phyloP scores from a whole-genome alignment of 2,113 vertebrate genomes.

The Prochilodus magdalenae region DNA sequence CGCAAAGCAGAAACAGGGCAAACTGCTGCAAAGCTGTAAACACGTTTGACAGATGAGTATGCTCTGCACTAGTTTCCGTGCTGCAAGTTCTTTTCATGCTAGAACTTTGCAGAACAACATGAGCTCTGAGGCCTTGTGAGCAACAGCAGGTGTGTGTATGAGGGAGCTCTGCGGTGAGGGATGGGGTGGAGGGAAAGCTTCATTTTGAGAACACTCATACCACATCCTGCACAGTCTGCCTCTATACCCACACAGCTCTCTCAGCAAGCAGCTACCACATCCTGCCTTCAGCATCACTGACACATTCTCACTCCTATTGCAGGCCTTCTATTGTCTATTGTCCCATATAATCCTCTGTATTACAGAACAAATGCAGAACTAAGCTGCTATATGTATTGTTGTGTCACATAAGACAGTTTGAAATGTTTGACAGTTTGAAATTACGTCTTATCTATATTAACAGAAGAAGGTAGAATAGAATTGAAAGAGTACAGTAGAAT shows the following conservation, averaged over 20 bases:
- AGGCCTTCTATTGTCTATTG: neutral
- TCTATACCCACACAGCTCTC: neutral
- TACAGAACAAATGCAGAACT: neutral
- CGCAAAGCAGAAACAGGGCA: conserved; percentile 15
- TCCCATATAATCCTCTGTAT: neutral
- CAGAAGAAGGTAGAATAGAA: too few relatives aligned
- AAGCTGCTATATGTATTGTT: neutral
- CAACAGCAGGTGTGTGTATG: conserved; percentile 45
- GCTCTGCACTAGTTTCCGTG: conserved; percentile 55
- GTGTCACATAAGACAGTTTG: neutral
- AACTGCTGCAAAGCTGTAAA: conserved; percentile 18
- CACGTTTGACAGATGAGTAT: conserved; percentile 15
- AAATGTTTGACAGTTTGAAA: too few relatives aligned
- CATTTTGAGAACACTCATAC: conserved; percentile 23
- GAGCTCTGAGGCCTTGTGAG: conserved; percentile 15
- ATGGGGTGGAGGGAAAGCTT: conserved; percentile 14
- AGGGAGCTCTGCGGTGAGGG: conserved; percentile 16
- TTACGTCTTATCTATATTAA: too few relatives aligned
- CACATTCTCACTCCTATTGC: neutral
- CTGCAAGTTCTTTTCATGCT: conserved; percentile 21
- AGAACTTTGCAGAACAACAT: too few relatives aligned
- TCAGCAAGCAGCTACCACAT: conserved; percentile 40
- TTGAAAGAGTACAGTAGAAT: neutral
- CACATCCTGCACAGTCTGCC: conserved; percentile 47
- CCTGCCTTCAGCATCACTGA: conserved; percentile 42